Evolutionary conservation across 1,140 invertebrate species (phyloP).

Genomic region (Pinna nobilis): DNA sequence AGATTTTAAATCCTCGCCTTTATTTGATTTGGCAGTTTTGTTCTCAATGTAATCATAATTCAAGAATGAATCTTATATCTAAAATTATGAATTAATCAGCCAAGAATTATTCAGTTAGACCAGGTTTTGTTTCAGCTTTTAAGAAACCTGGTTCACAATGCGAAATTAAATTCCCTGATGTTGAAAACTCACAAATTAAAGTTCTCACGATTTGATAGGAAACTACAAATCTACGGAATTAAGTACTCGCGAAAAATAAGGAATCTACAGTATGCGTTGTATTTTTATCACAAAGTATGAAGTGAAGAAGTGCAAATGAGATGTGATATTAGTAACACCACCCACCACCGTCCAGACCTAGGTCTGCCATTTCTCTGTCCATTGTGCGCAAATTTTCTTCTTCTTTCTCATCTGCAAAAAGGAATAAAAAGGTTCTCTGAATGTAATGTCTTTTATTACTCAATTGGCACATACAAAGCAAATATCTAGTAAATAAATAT

Average conservation of each 20-base stretch:
- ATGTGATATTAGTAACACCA: slow-evolving; percentile 16
- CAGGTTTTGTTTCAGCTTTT: too few species aligned
- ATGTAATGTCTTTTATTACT: not conserved
- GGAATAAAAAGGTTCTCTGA: slow-evolving; percentile 2
- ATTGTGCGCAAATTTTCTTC: slow-evolving; percentile 52
- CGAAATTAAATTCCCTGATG: not conserved
- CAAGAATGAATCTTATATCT: too few species aligned
- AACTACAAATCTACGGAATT: not conserved
- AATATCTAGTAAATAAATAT: too few species aligned
- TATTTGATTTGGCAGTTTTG: too few species aligned
- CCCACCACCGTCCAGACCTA: slow-evolving; percentile 55
- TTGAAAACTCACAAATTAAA: not conserved
- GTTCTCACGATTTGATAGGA: not conserved
- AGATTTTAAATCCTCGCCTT: too few species aligned
- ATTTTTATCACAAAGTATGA: not conserved
- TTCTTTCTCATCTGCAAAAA: slow-evolving; percentile 43
- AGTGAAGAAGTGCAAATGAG: not conserved
- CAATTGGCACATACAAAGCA: not conserved
- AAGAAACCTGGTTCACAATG: not conserved
- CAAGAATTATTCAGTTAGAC: too few species aligned
- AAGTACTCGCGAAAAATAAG: not conserved
- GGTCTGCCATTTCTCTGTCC: slow-evolving; percentile 57
- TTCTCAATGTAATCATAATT: too few species aligned
- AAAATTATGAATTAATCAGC: too few species aligned
- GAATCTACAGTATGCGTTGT: not conserved